Evolutionary conservation across 2,888 invertebrate species (phyloP).

Genomic region (Hoplodrina ambigua): DNA sequence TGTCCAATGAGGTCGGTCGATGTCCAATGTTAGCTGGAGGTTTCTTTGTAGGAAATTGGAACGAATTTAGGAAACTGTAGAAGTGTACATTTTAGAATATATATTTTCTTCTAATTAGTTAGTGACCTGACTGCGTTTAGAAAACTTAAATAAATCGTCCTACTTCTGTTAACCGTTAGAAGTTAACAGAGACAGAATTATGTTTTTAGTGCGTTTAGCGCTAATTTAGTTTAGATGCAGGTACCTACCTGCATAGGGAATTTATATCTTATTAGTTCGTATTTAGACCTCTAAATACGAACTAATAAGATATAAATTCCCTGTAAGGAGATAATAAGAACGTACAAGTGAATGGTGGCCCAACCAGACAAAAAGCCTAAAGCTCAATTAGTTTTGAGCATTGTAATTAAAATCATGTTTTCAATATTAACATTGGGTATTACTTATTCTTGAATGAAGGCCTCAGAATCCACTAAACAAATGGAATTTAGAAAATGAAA

Average conservation of each 20-base stretch:
- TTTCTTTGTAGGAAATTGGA: background rate
- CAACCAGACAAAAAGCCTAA: slow-evolving; percentile 6
- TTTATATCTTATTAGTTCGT: background rate
- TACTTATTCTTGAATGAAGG: slow-evolving; percentile 31
- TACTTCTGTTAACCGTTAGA: too few relatives aligned
- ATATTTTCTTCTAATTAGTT: background rate
- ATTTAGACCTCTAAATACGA: background rate
- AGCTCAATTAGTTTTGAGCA: slow-evolving; percentile 27
- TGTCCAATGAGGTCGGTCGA: background rate
- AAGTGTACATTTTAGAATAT: too few relatives aligned
- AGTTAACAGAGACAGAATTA: too few relatives aligned
- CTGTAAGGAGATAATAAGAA: slow-evolving; percentile 20
- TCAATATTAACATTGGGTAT: slow-evolving; percentile 19
- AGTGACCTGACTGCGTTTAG: background rate
- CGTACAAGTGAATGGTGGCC: slow-evolving; percentile 13
- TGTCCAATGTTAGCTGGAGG: background rate
- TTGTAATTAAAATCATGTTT: slow-evolving; percentile 32
- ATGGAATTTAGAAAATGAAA: slow-evolving; percentile 38
- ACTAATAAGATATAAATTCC: background rate
- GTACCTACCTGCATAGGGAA: slow-evolving; percentile 15
- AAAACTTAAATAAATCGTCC: background rate
- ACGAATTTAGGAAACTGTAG: slow-evolving; percentile 8
- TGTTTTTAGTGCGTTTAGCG: too few relatives aligned
- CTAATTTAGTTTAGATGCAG: too few relatives aligned
- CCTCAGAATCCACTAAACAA: slow-evolving; percentile 25